A percentile compares a stretch with the other conserved stretches of the same genome.
These are phyloP conservation scores for Strongylocentrotus purpuratus DNA, from an alignment of 35 echinoderm and acorn worm species.

Conservation along the genomic window DNA sequence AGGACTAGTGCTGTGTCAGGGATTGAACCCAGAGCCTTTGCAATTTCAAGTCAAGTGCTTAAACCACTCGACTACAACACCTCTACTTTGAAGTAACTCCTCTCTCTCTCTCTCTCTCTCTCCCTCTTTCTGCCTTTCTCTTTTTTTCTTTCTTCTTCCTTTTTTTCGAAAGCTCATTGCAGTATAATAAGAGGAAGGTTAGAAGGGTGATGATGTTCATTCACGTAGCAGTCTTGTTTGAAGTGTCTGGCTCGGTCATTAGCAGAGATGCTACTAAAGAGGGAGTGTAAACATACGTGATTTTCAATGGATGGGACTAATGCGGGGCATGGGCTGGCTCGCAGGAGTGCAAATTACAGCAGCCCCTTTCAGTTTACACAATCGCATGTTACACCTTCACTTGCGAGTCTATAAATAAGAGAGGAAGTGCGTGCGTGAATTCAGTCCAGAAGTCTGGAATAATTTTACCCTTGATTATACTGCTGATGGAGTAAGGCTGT, in stretches of 20 bases:
- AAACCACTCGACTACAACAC: no score
- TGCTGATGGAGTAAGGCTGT: background rate
- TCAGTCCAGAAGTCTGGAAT: background rate
- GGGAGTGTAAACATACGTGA: background rate
- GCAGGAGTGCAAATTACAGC: background rate
- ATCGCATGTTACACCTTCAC: background rate
- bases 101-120: no score
- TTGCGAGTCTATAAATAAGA: background rate
- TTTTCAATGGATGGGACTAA: background rate
- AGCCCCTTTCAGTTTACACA: background rate
- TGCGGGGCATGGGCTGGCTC: background rate
- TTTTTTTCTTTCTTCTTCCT: no score
- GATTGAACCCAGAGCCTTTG: no score
- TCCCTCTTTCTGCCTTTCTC: no score
- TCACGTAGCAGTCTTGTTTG: background rate
- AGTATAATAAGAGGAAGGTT: no score
- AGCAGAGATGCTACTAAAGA: constrained; percentile 16
- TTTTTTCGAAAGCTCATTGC: no score
- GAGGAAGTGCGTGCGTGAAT: background rate
- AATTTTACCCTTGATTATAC: background rate
- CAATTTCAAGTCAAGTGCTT: no score
- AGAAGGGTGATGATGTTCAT: background rate
- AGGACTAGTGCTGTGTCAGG: no score
- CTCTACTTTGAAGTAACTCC: no score
- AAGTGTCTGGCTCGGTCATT: background rate